Percentiles rank a stretch among this genome's conserved stretches.
Conservation (phyloP, 2,797 vertebrate genomes). For the Helicolenus hilgendorfi region DNA sequence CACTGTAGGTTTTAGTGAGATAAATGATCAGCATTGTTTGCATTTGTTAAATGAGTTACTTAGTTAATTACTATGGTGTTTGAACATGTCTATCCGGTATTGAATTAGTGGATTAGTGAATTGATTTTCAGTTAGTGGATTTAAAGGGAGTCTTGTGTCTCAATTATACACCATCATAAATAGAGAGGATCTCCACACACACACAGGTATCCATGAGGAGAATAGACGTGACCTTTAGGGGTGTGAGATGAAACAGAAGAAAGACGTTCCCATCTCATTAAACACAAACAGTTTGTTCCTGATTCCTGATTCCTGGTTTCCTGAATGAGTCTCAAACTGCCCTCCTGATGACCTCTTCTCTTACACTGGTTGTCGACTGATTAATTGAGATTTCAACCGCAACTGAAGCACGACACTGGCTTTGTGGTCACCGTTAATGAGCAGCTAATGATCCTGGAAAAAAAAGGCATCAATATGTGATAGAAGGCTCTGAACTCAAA, state of each 20-base stretch:
- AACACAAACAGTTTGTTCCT: constrained; percentile 24
- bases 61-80: constrained; percentile 13
- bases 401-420: constrained; percentile 7
- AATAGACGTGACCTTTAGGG: neutral
- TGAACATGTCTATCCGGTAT: neutral
- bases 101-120: constrained; percentile 32
- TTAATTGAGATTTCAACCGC: neutral
- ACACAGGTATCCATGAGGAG: neutral
- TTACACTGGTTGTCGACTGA: neutral
- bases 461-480: constrained; percentile 2
- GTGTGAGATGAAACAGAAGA: neutral
- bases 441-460: constrained; percentile 40
- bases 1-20: neutral
- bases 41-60: constrained; percentile 12
- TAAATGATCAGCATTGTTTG: neutral
- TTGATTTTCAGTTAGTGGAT: constrained; percentile 50
- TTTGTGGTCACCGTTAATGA: constrained; percentile 30
- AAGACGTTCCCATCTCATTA: constrained; percentile 6
- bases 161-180: constrained; percentile 19
- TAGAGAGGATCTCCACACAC: neutral
- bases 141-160: constrained; percentile 33
- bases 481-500: neutral
- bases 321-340: neutral
- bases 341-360: neutral
- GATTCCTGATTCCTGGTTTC: too few relatives aligned